These are phyloP conservation scores for Salticus scenicus DNA, from an alignment of 2,888 invertebrate species.

Conservation along the genomic window DNA sequence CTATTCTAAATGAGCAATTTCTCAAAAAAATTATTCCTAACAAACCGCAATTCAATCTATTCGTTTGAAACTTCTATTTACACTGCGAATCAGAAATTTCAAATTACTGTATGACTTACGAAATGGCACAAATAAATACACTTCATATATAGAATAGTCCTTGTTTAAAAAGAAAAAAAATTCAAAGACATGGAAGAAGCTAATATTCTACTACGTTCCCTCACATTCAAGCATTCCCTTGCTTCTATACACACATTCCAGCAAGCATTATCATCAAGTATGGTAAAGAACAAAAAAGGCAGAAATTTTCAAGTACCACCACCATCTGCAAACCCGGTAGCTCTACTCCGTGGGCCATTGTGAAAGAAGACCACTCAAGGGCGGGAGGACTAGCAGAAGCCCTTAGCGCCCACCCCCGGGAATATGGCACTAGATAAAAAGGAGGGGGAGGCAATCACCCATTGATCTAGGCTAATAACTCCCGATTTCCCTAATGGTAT, in stretches of 20 bases:
- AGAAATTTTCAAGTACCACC: slow-evolving; percentile 17
- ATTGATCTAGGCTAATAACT: slow-evolving; percentile 69
- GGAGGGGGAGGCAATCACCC: slow-evolving; percentile 55
- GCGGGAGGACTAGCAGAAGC: not conserved
- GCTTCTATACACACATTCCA: not conserved
- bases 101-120: too few relatives aligned
- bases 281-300: not conserved
- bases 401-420: slow-evolving; percentile 9
- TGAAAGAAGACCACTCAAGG: slow-evolving; percentile 23
- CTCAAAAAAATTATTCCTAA: too few relatives aligned
- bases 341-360: slow-evolving; percentile 27
- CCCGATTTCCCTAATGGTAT: slow-evolving; percentile 69
- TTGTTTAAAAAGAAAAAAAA: too few relatives aligned
- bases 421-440: slow-evolving; percentile 52
- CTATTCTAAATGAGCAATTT: too few relatives aligned
- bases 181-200: too few relatives aligned
- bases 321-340: slow-evolving; percentile 21
- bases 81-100: too few relatives aligned
- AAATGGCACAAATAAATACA: too few relatives aligned
- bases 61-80: too few relatives aligned
- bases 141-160: too few relatives aligned
- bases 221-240: not conserved
- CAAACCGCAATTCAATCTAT: too few relatives aligned
- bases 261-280: not conserved
- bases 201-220: not conserved